Base-by-base conservation (phyloP, 2,797 vertebrate genomes). In the Momotus momota region DNA sequence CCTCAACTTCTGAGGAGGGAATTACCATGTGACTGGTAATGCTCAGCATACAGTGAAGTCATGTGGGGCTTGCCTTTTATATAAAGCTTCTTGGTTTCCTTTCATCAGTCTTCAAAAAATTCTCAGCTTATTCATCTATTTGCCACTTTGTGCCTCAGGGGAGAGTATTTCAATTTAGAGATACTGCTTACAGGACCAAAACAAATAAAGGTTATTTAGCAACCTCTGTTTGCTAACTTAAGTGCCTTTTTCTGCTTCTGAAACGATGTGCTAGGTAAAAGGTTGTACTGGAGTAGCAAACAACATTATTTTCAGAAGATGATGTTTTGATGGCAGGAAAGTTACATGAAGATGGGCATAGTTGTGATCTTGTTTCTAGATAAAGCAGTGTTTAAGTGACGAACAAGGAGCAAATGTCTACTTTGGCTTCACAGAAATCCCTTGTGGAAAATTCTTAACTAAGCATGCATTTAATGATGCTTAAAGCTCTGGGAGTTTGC, bases 51-150 rank as follows among this genome's bases (percentile, higher is more conserved):
- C 0, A 0, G 16, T 54, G 10, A 54, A 88, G 86, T 96, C 96
- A 96, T 96, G 84, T 81, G 94, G 20, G 8, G 8, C 82, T 92
- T 91, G 71, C 65, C 57, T 89, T 82, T 81, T 73, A 9, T 46
- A 6, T 35, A 35, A 35, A 35, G 35, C 35, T 35, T 35, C 35
- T 35, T 35, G 35, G 35, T 35, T 35, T 35, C 35, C 35, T 35
- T 35, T 35, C 35, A 35, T 35, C 35, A 35, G 35, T 35, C 35
- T 35, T 35, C 35, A 35, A 35, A 35, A 35, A 74, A 65, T 57
- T 70, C 52, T 77, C 21, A 40, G 38, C 21, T 94, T 84, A 43
- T 88, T 93, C 45, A 86, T 95, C 26, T 79, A 0, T 90, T 91
- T 89, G 64, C 41, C 33, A 19, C 57, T 95, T 31, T 64, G 33